These are phyloP conservation scores for Spodoptera litura DNA, from an alignment of 1,140 invertebrate species.

Conservation along the genomic window DNA sequence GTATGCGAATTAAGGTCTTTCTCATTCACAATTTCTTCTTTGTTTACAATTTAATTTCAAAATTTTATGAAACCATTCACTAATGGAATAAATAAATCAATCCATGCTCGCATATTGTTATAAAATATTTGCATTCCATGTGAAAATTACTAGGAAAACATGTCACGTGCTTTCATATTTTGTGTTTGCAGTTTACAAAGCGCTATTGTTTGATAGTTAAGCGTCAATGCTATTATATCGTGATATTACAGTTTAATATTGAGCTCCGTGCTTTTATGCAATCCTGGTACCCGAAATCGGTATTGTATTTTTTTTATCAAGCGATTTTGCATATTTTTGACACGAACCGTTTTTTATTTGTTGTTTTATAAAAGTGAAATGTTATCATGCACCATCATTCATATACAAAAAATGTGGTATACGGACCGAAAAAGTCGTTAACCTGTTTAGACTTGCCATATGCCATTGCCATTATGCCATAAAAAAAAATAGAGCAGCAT, in stretches of 20 bases:
- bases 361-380: neutral
- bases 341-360: neutral
- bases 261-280: slow-evolving; percentile 12
- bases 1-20: too few species aligned
- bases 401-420: too few species aligned
- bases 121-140: too few species aligned
- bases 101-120: too few species aligned
- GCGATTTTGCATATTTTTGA: neutral
- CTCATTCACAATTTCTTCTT: too few species aligned
- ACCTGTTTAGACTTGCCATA: too few species aligned
- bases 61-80: too few species aligned
- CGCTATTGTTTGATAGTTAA: slow-evolving; percentile 8
- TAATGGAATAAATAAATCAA: too few species aligned
- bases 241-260: neutral
- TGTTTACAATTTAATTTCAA: too few species aligned
- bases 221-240: neutral
- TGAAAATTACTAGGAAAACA: neutral
- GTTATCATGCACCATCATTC: neutral
- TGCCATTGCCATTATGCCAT: too few species aligned
- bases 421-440: too few species aligned
- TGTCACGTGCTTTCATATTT: neutral
- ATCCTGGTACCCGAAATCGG: slow-evolving; percentile 8
- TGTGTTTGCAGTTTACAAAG: slow-evolving; percentile 19
- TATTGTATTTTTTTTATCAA: neutral
- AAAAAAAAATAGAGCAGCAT: too few species aligned